Conservation (phyloP, 2,888 invertebrate genomes). For the Limnephilus auricula region DNA sequence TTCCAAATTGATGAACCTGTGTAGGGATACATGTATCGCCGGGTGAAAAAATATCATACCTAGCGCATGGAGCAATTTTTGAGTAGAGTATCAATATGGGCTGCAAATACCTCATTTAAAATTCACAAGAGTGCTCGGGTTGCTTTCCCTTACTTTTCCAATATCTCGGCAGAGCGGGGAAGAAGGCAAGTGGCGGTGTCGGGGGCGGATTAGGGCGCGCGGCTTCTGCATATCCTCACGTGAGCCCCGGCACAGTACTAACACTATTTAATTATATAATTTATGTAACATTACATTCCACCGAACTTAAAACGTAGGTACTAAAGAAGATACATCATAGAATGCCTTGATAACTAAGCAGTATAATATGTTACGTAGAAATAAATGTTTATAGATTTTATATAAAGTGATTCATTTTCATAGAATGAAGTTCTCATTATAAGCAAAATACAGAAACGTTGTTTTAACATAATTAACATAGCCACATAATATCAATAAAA, state of each 20-base stretch:
- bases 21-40: neutral
- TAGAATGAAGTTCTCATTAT: too few relatives aligned
- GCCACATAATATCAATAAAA: too few relatives aligned
- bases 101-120: neutral
- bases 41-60: neutral
- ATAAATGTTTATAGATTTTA: too few relatives aligned
- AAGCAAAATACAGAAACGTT: too few relatives aligned
- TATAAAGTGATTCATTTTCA: too few relatives aligned
- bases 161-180: constrained; percentile 5
- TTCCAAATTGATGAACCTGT: neutral
- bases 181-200: neutral
- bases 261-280: neutral
- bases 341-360: too few relatives aligned
- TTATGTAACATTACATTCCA: neutral
- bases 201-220: neutral
- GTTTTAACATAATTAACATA: too few relatives aligned
- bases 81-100: constrained; percentile 15
- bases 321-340: too few relatives aligned
- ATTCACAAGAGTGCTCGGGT: constrained; percentile 3
- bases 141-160: constrained; percentile 8
- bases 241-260: neutral
- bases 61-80: neutral
- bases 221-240: neutral
- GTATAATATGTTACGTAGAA: too few relatives aligned
- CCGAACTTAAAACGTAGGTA: neutral